These are phyloP conservation scores for Chiloscyllium plagiosum DNA, from an alignment of 2,113 vertebrate species.

Conservation along the genomic window DNA sequence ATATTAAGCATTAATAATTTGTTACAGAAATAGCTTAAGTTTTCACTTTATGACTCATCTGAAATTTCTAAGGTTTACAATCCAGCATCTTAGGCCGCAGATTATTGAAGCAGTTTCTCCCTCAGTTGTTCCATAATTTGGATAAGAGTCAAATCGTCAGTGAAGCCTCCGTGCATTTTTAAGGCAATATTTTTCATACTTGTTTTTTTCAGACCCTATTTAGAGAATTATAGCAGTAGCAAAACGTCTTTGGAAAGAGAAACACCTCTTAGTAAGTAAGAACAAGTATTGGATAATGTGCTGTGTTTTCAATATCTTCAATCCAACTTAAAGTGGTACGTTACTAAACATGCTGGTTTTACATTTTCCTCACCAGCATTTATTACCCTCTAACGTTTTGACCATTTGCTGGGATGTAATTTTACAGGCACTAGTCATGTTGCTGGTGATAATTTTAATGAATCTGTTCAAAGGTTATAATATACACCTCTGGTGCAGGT, in stretches of 20 bases:
- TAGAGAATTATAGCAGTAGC: neutral
- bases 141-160: neutral
- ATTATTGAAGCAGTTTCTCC: neutral
- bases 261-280: neutral
- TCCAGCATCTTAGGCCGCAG: neutral
- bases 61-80: neutral
- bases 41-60: slow-evolving; percentile 1
- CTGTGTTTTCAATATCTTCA: neutral
- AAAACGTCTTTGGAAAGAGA: neutral
- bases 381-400: neutral
- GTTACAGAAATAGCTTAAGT: neutral
- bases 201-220: neutral
- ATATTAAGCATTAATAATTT: slow-evolving; percentile 25
- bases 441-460: neutral
- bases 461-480: too few relatives aligned
- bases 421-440: neutral
- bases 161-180: neutral
- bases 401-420: neutral
- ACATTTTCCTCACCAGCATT: neutral
- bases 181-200: neutral
- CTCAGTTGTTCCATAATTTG: neutral
- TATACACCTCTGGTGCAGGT: too few relatives aligned
- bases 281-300: neutral
- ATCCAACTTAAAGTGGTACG: neutral
- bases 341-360: neutral